These are phyloP conservation scores for Dryas iulia DNA, from an alignment of 1,140 invertebrate species.

Conservation along the genomic window DNA sequence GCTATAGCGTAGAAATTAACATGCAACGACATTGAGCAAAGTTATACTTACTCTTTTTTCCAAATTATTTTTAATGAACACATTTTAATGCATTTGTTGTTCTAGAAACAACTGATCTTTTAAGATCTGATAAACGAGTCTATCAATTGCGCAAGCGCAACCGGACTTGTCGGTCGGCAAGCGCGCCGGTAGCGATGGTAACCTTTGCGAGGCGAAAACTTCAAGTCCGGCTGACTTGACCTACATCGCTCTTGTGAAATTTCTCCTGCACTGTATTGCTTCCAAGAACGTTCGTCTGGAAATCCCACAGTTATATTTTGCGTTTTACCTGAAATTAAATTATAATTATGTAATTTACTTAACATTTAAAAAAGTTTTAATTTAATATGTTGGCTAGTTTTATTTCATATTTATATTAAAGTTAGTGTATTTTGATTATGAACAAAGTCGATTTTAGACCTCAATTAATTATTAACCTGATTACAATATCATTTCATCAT, in stretches of 20 bases:
- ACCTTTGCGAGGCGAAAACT: slow-evolving; percentile 74
- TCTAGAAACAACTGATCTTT: slow-evolving; percentile 69
- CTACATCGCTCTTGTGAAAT: slow-evolving; percentile 75
- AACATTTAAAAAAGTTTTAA: not conserved
- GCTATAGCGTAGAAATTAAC: slow-evolving; percentile 26
- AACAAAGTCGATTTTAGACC: not conserved
- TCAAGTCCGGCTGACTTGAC: slow-evolving; percentile 76
- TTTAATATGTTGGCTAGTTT: too few relatives aligned
- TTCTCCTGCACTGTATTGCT: slow-evolving; percentile 66
- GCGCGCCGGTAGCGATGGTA: slow-evolving; percentile 52
- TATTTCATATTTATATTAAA: not conserved
- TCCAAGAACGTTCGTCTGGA: slow-evolving; percentile 67
- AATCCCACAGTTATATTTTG: slow-evolving; percentile 49
- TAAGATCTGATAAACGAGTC: slow-evolving; percentile 72
- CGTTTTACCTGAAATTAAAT: slow-evolving; percentile 39
- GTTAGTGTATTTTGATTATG: not conserved
- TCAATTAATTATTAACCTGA: slow-evolving; percentile 22
- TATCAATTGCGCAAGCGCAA: slow-evolving; percentile 71
- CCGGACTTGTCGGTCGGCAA: slow-evolving; percentile 58
- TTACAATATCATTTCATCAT: slow-evolving; percentile 29
- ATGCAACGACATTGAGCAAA: not conserved
- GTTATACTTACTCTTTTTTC: not conserved
- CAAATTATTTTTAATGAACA: not conserved
- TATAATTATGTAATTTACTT: not conserved
- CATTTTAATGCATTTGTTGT: slow-evolving; percentile 13